A percentile compares a stretch with the other conserved stretches of the same genome.
Conservation (phyloP, 2,797 vertebrate species). For the Myioborus miniatus region DNA sequence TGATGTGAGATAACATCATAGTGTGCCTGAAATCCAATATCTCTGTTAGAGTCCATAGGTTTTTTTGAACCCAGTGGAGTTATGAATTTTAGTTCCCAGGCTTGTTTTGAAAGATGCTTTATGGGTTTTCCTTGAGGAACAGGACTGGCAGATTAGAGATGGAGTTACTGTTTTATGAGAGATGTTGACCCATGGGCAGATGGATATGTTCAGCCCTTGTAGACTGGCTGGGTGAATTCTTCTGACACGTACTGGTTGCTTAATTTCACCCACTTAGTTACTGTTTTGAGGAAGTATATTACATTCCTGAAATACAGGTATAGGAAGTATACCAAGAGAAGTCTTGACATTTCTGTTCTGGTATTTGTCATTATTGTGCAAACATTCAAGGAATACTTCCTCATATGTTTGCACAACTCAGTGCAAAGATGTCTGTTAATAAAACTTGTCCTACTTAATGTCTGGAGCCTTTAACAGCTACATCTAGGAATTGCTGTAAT, state of each 20-base stretch:
- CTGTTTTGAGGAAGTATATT: neutral
- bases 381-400: neutral
- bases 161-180: neutral
- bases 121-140: constrained; percentile 11
- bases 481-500: neutral
- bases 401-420: neutral
- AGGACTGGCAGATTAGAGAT: neutral
- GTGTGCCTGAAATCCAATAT: neutral
- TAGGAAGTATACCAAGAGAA: neutral
- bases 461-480: neutral
- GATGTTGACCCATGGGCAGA: neutral
- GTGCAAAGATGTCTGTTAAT: neutral
- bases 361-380: neutral
- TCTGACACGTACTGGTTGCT: neutral
- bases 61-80: constrained; percentile 8
- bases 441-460: neutral
- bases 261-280: neutral
- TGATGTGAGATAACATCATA: neutral
- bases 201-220: neutral
- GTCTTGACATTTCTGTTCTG: neutral
- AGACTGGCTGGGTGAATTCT: neutral
- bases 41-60: neutral
- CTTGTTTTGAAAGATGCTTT: constrained; percentile 34
- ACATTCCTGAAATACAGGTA: neutral
- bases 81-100: constrained; percentile 27